Base-by-base conservation (phyloP, 2,797 vertebrate genomes). In the Enteromius afrohamiltoni region DNA sequence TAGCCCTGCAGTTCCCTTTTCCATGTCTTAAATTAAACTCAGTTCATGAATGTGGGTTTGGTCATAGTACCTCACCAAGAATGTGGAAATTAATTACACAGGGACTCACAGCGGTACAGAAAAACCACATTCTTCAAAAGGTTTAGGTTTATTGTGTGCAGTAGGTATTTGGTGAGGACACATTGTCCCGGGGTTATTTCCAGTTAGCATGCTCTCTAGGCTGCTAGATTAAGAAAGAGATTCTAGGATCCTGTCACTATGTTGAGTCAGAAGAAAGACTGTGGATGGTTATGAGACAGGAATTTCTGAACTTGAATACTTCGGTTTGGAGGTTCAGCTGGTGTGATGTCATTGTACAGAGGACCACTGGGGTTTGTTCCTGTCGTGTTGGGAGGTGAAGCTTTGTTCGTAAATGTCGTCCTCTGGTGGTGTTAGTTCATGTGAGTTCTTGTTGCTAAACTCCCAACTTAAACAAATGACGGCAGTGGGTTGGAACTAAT, bases 141-240 rank as follows among this genome's bases (percentile, higher is more conserved):
- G 4, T 34, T 6, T 69, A 86, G 40, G 77, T 88, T 77, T 67
- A 17, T 68, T 58, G 26, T 62, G n/a, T 74, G 74, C 67, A 55
- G 17, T 74, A 47, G 85, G 81, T 82, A 77, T 60, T 80, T 65
- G 34, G 77, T 45, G 65, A 82, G 86, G 89, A 90, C 88, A 87
- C 88, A 68, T 77, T 87, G 87, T 86, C 83, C 17, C 77, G 80
- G 73, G 87, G 85, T 73, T 80, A 65, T 75, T 75, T 55, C 68
- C 65, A 31, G 73, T 86, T 85, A n/a, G 55, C 75, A 26, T 79
- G 69, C 23, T 69, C 82, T 17, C 51, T 51, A 17, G 55, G 51
- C 37, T 75, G 69, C 40, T 40, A 71, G 75, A 82, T 75, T 58
- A 3, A 79, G 42, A 26, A 60, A 75, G 49, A 29, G 68, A 62